Evolutionary conservation across 2,113 vertebrate species (phyloP), one percentile per base, ranked within the genome.

Genomic region (Saiga tatarica): DNA sequence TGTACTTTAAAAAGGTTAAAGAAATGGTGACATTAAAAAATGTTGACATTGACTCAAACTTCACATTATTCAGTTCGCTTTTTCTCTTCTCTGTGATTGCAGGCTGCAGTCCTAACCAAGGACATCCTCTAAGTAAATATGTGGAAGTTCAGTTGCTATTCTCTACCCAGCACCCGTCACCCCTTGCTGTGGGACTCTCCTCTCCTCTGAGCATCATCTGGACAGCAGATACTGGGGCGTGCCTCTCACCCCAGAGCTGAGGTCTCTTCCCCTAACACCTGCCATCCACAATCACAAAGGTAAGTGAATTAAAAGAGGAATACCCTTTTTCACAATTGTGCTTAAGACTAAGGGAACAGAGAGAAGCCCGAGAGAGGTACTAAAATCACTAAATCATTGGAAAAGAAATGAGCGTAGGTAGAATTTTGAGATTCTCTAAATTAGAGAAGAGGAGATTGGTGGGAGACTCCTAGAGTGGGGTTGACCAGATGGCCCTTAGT

Each of bases 51-150:
- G 36, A 23, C 12, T 3, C n/a, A 16, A 9, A 15, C 28, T 26
- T 25, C 5, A 0, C 0, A 1, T 0, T 4, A 4, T 2, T 21
- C 8, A 5, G 26, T 5, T 16, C 0, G 0, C 57, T 11, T 21
- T 28, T 39, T 23, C 53, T 28, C 12, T 4, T 5, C 23, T 5
- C 71, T 1, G 10, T 5, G 67, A 28, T 2, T 0, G 1, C 4
- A 3, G 95, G 91, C 19, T 12, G 3, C 7, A 7, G 25, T 1
- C 62, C 57, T 30, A 4, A 10, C 36, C 36, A 0, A 6, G 33
- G 55, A 6, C 17, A 16, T 4, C 19, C 11, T 19, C 1, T 2
- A 5, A 28, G 64, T 2, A 26, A 2, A 26, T 1, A 17, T 0
- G 17, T 0, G 16, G 52, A 45, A 14, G 62, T 67, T 52, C 16